Conservation (phyloP, 2,888 invertebrate genomes). For the Drosophila vallismaia region DNA sequence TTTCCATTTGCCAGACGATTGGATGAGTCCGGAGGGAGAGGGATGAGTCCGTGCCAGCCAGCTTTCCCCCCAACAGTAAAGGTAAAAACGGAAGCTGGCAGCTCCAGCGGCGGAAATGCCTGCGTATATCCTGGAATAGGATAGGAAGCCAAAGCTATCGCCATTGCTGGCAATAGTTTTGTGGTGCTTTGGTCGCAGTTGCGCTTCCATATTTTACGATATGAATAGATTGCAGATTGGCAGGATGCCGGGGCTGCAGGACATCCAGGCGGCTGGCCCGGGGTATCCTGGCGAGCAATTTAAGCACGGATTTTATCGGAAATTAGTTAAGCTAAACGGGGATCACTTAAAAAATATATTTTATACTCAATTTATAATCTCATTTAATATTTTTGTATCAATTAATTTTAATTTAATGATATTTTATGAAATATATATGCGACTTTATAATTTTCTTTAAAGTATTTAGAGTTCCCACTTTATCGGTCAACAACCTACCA, state of each 20-base stretch:
- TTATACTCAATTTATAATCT: background rate
- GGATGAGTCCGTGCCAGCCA: background rate
- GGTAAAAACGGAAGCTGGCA: slow-evolving; percentile 49
- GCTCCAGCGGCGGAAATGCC: slow-evolving; percentile 62
- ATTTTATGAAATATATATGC: no score
- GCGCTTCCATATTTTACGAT: slow-evolving; percentile 53
- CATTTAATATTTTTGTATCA: background rate
- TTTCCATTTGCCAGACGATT: slow-evolving; percentile 54
- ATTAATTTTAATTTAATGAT: no score
- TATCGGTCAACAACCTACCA: slow-evolving; percentile 43
- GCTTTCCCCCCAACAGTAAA: slow-evolving; percentile 1
- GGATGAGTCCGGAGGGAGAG: background rate
- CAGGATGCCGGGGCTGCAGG: slow-evolving; percentile 2
- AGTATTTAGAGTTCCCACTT: slow-evolving; percentile 21
- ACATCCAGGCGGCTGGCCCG: background rate
- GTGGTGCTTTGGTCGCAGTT: slow-evolving; percentile 62
- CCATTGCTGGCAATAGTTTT: slow-evolving; percentile 57
- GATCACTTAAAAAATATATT: background rate
- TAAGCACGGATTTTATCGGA: background rate
- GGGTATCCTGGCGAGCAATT: slow-evolving; percentile 12
- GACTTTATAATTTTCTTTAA: background rate
- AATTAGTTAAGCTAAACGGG: background rate
- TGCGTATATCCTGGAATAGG: slow-evolving; percentile 57
- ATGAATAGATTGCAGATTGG: slow-evolving; percentile 60
- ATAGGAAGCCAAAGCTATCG: slow-evolving; percentile 41